Base-by-base conservation (phyloP, 2,888 invertebrate genomes). In the Cordilura impudica region DNA sequence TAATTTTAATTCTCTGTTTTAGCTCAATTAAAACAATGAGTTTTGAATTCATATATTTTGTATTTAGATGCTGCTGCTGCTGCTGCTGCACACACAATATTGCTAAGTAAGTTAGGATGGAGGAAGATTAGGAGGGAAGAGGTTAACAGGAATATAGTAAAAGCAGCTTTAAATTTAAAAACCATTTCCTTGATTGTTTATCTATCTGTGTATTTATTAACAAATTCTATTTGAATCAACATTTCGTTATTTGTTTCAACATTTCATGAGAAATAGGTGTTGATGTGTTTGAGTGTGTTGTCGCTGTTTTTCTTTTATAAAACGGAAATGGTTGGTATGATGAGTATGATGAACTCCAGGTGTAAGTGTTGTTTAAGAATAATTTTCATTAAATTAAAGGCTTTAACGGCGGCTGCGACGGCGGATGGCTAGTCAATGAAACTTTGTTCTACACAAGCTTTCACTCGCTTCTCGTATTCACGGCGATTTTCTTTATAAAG, bases 381-480 rank as follows among this genome's bases (percentile, higher is more conserved):
- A 70, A 77, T 75, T 72, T 67, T 75, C 35, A 73, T 77, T 76
- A 76, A 70, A 69, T 81, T 81, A 80, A 80, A 77, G 76, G 76
- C 80, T 81, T 77, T 73, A 66, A 77, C 63, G 67, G 69, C 47
- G 76, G 72, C 73, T 21, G 23, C 69, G 54, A 49, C 70, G 89
- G 87, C 89, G 86, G 84, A 87, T 88, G 88, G 90, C 88, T 96
- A 97, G 93, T 97, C 97, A 91, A 96, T 95, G 95, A 98, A 99
- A 91, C 98, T 98, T 92, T 98, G 98, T 93, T 99, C 99, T 90
- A 99, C 99, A 91, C 98, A 98, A 88, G 97, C 97, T 93, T 98
- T 97, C 89, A 99, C 99, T 92, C 98, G 94, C 92, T 99, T 99
- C 92, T 99, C 98, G 91, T 99, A 99, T 92, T 99, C 99, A 88